Conservation (phyloP, 1,140 invertebrate genomes). For the Drosophila ogumai region DNA sequence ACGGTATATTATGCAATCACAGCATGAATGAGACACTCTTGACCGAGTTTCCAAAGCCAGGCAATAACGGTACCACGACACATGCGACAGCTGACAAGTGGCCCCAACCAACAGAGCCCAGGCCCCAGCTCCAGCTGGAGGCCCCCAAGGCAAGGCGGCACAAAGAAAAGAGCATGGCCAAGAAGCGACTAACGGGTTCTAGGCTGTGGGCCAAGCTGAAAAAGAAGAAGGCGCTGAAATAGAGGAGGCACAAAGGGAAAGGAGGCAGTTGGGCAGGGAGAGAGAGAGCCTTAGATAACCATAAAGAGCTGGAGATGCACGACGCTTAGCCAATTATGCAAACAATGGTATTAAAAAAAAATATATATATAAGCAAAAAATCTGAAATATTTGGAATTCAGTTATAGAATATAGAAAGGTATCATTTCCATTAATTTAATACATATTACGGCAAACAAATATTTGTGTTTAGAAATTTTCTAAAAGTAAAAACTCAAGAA, state of each 20-base stretch:
- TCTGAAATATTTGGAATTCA: neutral
- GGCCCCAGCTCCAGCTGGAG: slow-evolving; percentile 15
- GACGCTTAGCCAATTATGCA: slow-evolving; percentile 45
- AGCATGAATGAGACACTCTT: slow-evolving; percentile 84
- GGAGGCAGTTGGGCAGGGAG: neutral
- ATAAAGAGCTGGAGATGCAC: slow-evolving; percentile 37
- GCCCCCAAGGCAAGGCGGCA: slow-evolving; percentile 22
- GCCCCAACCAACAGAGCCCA: slow-evolving; percentile 28
- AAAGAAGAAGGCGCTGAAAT: slow-evolving; percentile 17
- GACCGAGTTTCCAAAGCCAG: slow-evolving; percentile 83
- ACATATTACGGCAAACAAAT: too few relatives aligned
- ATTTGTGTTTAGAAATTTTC: neutral
- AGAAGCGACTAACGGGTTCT: slow-evolving; percentile 75
- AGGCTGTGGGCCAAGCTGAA: slow-evolving; percentile 43
- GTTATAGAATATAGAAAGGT: neutral
- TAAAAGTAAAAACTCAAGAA: neutral
- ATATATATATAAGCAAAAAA: neutral
- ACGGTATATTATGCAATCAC: slow-evolving; percentile 84
- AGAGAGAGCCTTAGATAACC: slow-evolving; percentile 14
- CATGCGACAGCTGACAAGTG: slow-evolving; percentile 79
- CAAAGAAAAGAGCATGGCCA: slow-evolving; percentile 42
- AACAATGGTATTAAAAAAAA: slow-evolving; percentile 10
- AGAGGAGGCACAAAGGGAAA: slow-evolving; percentile 2
- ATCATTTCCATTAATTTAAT: neutral
- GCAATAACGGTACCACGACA: slow-evolving; percentile 77